phyloP scores from a whole-genome alignment of 2,888 invertebrate genomes.

The Aethes cnicana region DNA sequence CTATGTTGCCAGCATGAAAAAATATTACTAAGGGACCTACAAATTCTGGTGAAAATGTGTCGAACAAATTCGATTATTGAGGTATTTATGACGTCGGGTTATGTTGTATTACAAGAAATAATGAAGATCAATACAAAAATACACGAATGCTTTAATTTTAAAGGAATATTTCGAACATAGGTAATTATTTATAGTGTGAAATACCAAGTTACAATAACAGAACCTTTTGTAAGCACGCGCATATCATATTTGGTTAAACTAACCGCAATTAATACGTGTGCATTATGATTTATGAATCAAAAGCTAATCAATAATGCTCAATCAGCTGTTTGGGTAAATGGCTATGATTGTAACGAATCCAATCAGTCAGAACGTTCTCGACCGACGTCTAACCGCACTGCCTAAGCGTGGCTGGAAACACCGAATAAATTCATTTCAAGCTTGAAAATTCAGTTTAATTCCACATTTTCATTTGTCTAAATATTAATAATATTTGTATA shows the following conservation, averaged over 20 bases:
- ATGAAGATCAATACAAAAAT: too few relatives aligned
- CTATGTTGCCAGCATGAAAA: too few relatives aligned
- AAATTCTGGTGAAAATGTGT: too few relatives aligned
- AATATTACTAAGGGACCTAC: too few relatives aligned
- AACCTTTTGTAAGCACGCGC: neutral
- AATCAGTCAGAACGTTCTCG: constrained; percentile 30
- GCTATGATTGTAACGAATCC: constrained; percentile 30
- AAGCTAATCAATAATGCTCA: constrained; percentile 22
- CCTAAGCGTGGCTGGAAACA: constrained; percentile 17
- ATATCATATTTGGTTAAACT: constrained; percentile 4
- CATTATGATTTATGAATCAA: constrained; percentile 29
- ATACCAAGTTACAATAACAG: neutral
- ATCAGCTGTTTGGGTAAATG: constrained; percentile 31
- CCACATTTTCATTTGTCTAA: constrained; percentile 1
- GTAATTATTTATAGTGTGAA: too few relatives aligned
- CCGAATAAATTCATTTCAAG: constrained; percentile 12
- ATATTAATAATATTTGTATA: too few relatives aligned
- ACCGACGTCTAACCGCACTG: constrained; percentile 17
- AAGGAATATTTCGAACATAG: too few relatives aligned
- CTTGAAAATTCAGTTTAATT: constrained; percentile 10
- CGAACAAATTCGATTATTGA: too few relatives aligned
- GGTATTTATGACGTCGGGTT: too few relatives aligned
- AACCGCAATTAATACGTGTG: constrained; percentile 5
- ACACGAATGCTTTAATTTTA: too few relatives aligned
- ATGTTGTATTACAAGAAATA: too few relatives aligned